These are phyloP conservation scores for Scortum barcoo DNA, from an alignment of 2,113 vertebrate species.

Conservation along the genomic window DNA sequence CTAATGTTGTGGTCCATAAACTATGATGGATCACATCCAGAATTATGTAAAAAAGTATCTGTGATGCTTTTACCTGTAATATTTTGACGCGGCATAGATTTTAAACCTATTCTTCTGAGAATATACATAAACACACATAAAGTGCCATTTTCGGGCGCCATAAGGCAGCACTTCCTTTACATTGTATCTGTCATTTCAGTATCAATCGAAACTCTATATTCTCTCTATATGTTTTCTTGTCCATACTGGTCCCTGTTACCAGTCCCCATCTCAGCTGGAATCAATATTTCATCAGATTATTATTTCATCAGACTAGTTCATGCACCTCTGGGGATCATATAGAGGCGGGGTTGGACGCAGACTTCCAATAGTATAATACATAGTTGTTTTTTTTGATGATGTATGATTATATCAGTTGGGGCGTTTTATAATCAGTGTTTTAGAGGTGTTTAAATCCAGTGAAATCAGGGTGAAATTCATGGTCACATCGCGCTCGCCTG, in stretches of 20 bases:
- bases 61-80: not conserved
- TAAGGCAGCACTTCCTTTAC: not conserved
- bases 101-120: not conserved
- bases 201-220: slow-evolving; percentile 26
- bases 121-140: not conserved
- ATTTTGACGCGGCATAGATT: not conserved
- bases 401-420: not conserved
- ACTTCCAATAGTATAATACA: not conserved
- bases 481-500: not conserved
- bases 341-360: not conserved
- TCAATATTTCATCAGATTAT: slow-evolving; percentile 76
- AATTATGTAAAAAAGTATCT: not conserved
- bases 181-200: slow-evolving; percentile 9
- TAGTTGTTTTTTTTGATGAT: not conserved
- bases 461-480: not conserved
- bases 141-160: not conserved
- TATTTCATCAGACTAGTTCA: slow-evolving; percentile 71
- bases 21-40: not conserved
- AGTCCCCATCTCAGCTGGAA: slow-evolving; percentile 52
- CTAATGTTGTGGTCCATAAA: not conserved
- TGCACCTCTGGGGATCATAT: slow-evolving; percentile 36
- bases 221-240: slow-evolving; percentile 25
- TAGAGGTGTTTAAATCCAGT: not conserved
- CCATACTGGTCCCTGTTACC: slow-evolving; percentile 45
- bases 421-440: not conserved